Conservation (phyloP, 1,140 invertebrate genomes). For the Drosophila subpulchrella region DNA sequence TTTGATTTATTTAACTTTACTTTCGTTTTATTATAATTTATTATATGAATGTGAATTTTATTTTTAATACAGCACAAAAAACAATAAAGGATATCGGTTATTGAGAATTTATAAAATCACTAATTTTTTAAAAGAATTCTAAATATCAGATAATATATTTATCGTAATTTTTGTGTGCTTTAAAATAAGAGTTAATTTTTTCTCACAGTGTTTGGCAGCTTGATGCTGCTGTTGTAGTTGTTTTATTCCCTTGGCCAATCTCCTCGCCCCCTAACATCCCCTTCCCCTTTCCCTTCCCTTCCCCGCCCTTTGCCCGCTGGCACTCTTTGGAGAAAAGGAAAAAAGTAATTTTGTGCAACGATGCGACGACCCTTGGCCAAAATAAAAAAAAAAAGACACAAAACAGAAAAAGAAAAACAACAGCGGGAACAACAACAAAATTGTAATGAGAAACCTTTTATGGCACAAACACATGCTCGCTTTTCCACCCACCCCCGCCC, state of each 20-base stretch:
- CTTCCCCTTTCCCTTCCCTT: neutral
- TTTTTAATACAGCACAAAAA: too few relatives aligned
- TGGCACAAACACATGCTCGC: conserved; percentile 76
- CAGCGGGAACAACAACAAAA: conserved; percentile 42
- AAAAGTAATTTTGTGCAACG: conserved; percentile 79
- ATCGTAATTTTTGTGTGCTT: neutral
- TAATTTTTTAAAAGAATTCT: too few relatives aligned
- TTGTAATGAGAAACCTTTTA: conserved; percentile 81
- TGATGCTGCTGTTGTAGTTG: conserved; percentile 12
- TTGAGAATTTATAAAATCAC: too few relatives aligned
- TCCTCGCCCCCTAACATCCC: conserved; percentile 2
- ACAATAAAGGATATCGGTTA: too few relatives aligned
- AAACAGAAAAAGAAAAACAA: conserved; percentile 51
- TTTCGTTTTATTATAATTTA: too few relatives aligned
- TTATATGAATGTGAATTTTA: too few relatives aligned
- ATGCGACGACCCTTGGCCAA: conserved; percentile 77
- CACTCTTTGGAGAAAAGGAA: conserved; percentile 30
- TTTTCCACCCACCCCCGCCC: conserved; percentile 43
- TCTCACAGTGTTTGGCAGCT: conserved; percentile 4
- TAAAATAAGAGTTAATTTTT: neutral
- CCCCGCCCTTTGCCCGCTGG: conserved; percentile 11
- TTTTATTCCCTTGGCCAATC: conserved; percentile 13
- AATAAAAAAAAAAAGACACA: conserved; percentile 44
- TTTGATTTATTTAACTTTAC: too few relatives aligned
- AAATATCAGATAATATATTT: too few relatives aligned